A percentile compares a stretch with the other conserved stretches of the same genome.
These are phyloP conservation scores for Diabrotica virgifera DNA, from an alignment of 1,140 invertebrate genomes.

Conservation along the genomic window DNA sequence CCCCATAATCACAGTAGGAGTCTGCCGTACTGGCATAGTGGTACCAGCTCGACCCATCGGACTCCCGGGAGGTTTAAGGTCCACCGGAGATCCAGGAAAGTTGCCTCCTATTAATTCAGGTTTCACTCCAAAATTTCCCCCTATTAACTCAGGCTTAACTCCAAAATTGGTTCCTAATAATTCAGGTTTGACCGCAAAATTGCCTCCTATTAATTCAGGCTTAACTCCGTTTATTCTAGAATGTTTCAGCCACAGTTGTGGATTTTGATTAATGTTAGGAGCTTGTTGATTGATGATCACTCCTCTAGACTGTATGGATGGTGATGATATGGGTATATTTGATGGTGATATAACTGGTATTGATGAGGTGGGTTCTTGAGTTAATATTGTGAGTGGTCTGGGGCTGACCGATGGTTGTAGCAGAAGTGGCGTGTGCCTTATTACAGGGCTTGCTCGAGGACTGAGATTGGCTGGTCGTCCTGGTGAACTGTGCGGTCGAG, in stretches of 20 bases:
- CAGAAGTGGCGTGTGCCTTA: slow-evolving; percentile 42
- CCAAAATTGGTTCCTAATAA: slow-evolving; percentile 48
- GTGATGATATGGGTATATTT: slow-evolving; percentile 26
- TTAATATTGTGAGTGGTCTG: slow-evolving; percentile 24
- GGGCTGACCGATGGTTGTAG: slow-evolving; percentile 40
- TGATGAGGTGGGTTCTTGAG: slow-evolving; percentile 42
- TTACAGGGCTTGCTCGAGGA: slow-evolving; percentile 38
- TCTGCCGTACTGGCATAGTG: slow-evolving; percentile 61
- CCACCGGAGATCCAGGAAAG: slow-evolving; percentile 59
- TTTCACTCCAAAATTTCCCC: slow-evolving; percentile 58
- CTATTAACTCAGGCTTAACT: slow-evolving; percentile 73
- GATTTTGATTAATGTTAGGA: slow-evolving; percentile 50
- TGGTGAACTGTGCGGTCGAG: slow-evolving; percentile 48
- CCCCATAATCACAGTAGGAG: slow-evolving; percentile 87
- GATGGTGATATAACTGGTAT: slow-evolving; percentile 43
- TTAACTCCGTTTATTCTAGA: slow-evolving; percentile 71
- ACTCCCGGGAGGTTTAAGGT: slow-evolving; percentile 56
- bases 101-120: slow-evolving; percentile 49
- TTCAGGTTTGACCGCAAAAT: slow-evolving; percentile 55
- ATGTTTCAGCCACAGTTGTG: slow-evolving; percentile 62
- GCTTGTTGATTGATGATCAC: slow-evolving; percentile 49
- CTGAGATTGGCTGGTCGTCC: slow-evolving; percentile 43
- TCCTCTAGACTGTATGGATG: slow-evolving; percentile 39
- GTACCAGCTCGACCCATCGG: slow-evolving; percentile 46
- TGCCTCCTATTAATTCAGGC: slow-evolving; percentile 72